Conservation (phyloP, 2,113 vertebrate species). For the Forbesichthys papilliferus region DNA sequence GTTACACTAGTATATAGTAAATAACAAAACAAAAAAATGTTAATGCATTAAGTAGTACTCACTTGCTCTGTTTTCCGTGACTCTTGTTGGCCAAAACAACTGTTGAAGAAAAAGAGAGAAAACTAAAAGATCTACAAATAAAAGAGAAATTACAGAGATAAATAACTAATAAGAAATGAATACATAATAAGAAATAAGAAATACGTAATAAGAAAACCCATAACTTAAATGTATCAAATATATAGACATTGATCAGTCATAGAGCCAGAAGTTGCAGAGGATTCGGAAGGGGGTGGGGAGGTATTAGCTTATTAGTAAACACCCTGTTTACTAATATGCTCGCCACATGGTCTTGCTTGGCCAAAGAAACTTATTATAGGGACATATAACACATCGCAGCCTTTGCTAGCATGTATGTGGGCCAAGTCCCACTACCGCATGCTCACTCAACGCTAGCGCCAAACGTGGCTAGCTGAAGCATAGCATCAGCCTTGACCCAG, state of each 20-base stretch:
- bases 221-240: slow-evolving; percentile 6
- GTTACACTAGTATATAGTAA: too few relatives aligned
- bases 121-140: neutral
- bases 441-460: slow-evolving; percentile 48
- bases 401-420: slow-evolving; percentile 41
- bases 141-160: slow-evolving; percentile 1
- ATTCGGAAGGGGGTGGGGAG: slow-evolving; percentile 19
- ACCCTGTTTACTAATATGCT: slow-evolving; percentile 64
- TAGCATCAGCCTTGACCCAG: slow-evolving; percentile 50
- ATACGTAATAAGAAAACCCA: slow-evolving; percentile 9
- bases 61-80: slow-evolving; percentile 47
- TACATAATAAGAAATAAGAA: neutral
- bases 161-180: too few relatives aligned
- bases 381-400: slow-evolving; percentile 59
- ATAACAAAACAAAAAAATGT: too few relatives aligned
- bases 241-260: slow-evolving; percentile 14
- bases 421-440: slow-evolving; percentile 53
- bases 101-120: slow-evolving; percentile 17
- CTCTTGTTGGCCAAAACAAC: slow-evolving; percentile 40
- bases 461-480: slow-evolving; percentile 41
- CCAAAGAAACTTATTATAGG: slow-evolving; percentile 63
- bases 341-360: slow-evolving; percentile 49
- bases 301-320: slow-evolving; percentile 27
- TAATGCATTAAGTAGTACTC: slow-evolving; percentile 35
- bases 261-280: slow-evolving; percentile 37